phyloP scores from a whole-genome alignment of 1,140 invertebrate species.

The Drosophila pruinosa region DNA sequence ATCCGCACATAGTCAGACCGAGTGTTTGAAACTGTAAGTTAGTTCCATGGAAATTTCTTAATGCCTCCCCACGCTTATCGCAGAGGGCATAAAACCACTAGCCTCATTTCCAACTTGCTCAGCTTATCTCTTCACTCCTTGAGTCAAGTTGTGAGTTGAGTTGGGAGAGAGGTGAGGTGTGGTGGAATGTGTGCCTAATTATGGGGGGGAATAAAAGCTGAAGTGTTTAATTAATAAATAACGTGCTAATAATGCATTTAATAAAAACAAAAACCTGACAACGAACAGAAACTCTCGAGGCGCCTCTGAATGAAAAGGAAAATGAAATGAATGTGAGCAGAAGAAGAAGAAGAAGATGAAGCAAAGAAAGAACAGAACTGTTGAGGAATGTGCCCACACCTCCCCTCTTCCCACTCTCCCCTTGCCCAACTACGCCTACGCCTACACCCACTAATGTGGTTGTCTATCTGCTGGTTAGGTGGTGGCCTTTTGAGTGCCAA shows the following conservation, averaged over 20 bases:
- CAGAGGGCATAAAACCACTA: slow-evolving; percentile 30
- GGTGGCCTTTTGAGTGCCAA: slow-evolving; percentile 14
- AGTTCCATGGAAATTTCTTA: slow-evolving; percentile 57
- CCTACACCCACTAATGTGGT: slow-evolving; percentile 31
- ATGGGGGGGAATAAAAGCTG: slow-evolving; percentile 57
- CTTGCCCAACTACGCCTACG: slow-evolving; percentile 27
- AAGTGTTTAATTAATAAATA: slow-evolving; percentile 81
- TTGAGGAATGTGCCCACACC: slow-evolving; percentile 15
- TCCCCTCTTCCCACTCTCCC: no score
- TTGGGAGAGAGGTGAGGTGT: neutral
- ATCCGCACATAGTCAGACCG: neutral
- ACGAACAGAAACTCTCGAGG: slow-evolving; percentile 20
- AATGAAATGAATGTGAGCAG: neutral
- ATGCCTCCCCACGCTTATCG: slow-evolving; percentile 40
- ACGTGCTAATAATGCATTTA: slow-evolving; percentile 77
- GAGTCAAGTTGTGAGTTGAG: neutral
- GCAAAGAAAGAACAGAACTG: neutral
- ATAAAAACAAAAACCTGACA: slow-evolving; percentile 44
- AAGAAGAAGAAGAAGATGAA: slow-evolving; percentile 7
- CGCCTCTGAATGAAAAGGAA: slow-evolving; percentile 24
- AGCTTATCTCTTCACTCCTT: slow-evolving; percentile 51
- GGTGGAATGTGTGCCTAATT: slow-evolving; percentile 49
- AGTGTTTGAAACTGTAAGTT: slow-evolving; percentile 15
- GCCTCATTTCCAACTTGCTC: slow-evolving; percentile 47
- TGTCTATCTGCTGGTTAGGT: slow-evolving; percentile 10